These are phyloP conservation scores for Lonchura striata DNA, from an alignment of 2,113 vertebrate species.

Conservation along the genomic window DNA sequence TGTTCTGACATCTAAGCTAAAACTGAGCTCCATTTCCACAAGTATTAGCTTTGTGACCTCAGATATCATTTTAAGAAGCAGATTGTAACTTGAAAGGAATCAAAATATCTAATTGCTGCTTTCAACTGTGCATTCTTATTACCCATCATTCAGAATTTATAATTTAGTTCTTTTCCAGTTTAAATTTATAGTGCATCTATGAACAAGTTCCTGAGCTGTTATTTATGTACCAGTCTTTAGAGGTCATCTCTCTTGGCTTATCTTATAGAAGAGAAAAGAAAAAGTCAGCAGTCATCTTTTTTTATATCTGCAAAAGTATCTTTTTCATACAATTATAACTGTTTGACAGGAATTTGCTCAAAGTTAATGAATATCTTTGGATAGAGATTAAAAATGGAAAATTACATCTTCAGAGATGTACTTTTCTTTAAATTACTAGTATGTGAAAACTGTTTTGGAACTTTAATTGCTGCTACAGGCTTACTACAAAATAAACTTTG, in stretches of 20 bases:
- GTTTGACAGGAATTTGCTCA: slow-evolving; percentile 61
- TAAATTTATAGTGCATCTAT: neutral
- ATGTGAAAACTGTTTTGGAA: slow-evolving; percentile 70
- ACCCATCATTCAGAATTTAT: neutral
- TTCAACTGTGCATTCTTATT: neutral
- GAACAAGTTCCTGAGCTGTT: slow-evolving; percentile 4
- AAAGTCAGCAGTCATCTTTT: slow-evolving; percentile 43
- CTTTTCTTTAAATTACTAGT: slow-evolving; percentile 71
- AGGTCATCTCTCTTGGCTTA: slow-evolving; percentile 43
- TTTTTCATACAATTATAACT: slow-evolving; percentile 67
- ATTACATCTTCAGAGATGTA: slow-evolving; percentile 69
- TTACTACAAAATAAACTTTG: slow-evolving; percentile 62
- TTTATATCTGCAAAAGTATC: slow-evolving; percentile 44
- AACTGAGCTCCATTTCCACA: neutral
- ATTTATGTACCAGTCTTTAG: neutral
- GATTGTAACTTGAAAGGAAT: neutral
- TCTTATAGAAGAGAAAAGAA: slow-evolving; percentile 29
- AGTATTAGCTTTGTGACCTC: neutral
- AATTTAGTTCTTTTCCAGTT: neutral
- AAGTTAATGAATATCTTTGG: slow-evolving; percentile 66
- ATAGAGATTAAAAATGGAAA: slow-evolving; percentile 66
- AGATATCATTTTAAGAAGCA: neutral
- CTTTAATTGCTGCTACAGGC: slow-evolving; percentile 62
- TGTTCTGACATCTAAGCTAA: neutral
- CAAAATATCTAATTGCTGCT: neutral